Conservation (phyloP, 1,140 invertebrate species). For the Galleria mellonella region DNA sequence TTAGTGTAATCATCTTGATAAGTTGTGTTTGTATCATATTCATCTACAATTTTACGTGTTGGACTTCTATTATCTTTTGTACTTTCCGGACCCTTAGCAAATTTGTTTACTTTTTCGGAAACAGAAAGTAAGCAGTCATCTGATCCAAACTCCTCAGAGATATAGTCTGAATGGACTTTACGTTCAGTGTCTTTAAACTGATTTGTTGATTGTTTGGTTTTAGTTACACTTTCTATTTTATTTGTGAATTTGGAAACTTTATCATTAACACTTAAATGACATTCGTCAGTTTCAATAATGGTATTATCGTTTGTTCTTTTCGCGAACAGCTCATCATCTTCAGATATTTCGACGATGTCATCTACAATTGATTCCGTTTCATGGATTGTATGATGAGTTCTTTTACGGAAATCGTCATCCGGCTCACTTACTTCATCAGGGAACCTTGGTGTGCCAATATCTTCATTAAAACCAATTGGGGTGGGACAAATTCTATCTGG, state of each 20-base stretch:
- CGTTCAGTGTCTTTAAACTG: constrained; percentile 49
- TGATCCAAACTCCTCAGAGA: constrained; percentile 47
- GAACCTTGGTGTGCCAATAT: constrained; percentile 78
- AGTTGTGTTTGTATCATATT: constrained; percentile 66
- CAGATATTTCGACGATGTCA: constrained; percentile 74
- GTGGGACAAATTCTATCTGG: constrained; percentile 79
- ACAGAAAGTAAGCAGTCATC: constrained; percentile 77
- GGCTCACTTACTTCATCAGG: constrained; percentile 83
- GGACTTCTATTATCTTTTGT: constrained; percentile 45
- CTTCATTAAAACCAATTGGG: constrained; percentile 75
- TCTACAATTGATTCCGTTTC: constrained; percentile 66
- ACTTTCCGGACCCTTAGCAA: constrained; percentile 59
- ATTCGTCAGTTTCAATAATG: constrained; percentile 48
- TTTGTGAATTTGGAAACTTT: constrained; percentile 73
- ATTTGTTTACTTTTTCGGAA: constrained; percentile 77
- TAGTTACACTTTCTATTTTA: constrained; percentile 39
- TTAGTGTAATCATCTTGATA: constrained; percentile 78
- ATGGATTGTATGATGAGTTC: constrained; percentile 59
- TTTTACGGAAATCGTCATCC: constrained; percentile 75
- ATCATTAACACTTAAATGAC: constrained; percentile 69
- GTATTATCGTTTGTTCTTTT: constrained; percentile 40
- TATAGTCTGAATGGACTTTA: constrained; percentile 40
- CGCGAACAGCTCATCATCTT: constrained; percentile 64
- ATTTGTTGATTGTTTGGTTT: constrained; percentile 41
- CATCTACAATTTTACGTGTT: constrained; percentile 48